Evolutionary conservation across 2,797 vertebrate genomes (phyloP).

Genomic region (Graptemys geographica): DNA sequence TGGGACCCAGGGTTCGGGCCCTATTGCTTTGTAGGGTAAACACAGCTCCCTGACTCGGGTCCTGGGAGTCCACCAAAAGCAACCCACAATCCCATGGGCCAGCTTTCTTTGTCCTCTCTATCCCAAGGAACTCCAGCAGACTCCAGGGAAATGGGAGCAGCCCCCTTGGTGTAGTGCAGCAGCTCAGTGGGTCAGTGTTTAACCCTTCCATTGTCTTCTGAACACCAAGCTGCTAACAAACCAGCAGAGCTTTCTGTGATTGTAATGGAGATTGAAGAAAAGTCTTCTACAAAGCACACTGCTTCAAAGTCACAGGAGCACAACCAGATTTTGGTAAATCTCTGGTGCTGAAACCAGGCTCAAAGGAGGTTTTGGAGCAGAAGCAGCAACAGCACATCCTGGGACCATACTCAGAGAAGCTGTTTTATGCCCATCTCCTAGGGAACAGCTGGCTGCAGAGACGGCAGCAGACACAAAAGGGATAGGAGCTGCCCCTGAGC

Average conservation of each 20-base stretch:
- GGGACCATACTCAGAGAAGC: background rate
- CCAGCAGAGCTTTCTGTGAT: background rate
- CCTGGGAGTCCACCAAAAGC: background rate
- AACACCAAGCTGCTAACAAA: background rate
- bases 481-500: no score
- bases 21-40: background rate
- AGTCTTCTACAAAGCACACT: background rate
- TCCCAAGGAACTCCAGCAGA: background rate
- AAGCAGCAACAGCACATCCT: background rate
- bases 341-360: background rate
- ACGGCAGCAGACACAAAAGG: background rate
- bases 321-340: no score
- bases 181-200: background rate
- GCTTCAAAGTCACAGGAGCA: no score
- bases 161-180: background rate
- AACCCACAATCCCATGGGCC: background rate
- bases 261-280: background rate
- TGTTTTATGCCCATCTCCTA: background rate
- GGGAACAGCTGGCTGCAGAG: no score
- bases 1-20: background rate
- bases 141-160: background rate
- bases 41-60: background rate
- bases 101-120: background rate
- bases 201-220: background rate
- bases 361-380: background rate